These are phyloP conservation scores for Tetanocera ferruginea DNA, from an alignment of 2,888 invertebrate species.

Conservation along the genomic window DNA sequence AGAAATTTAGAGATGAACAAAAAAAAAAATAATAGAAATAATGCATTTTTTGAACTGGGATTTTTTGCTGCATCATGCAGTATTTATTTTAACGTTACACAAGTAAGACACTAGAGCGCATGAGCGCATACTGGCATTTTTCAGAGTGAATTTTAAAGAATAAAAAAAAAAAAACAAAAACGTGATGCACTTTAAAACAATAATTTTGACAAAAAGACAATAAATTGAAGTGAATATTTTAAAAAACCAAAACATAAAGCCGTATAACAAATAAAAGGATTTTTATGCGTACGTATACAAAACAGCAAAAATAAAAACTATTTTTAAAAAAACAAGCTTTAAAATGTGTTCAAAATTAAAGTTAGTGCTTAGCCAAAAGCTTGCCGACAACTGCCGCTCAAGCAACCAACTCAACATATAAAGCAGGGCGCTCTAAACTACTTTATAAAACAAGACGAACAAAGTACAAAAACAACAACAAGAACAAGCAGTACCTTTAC, in stretches of 20 bases:
- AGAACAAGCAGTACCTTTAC: slow-evolving; percentile 23
- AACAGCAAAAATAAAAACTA: background rate
- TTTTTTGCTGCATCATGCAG: slow-evolving; percentile 66
- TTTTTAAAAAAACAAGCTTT: background rate
- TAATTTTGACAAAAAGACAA: background rate
- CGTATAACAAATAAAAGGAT: background rate
- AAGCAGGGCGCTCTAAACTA: too few species aligned
- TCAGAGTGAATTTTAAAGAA: background rate
- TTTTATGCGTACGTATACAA: background rate
- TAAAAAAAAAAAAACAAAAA: background rate
- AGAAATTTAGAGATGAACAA: background rate
- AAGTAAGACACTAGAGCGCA: slow-evolving; percentile 43
- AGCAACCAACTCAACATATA: background rate
- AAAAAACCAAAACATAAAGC: background rate
- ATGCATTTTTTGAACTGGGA: slow-evolving; percentile 33
- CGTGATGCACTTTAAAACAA: background rate
- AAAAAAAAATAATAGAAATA: slow-evolving; percentile 2
- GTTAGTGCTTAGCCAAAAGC: too few species aligned
- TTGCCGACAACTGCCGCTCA: background rate
- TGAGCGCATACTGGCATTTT: slow-evolving; percentile 49
- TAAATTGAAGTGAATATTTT: background rate
- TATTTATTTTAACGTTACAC: slow-evolving; percentile 66
- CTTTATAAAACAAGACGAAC: background rate
- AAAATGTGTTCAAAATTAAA: background rate
- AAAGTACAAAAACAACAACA: background rate